phyloP scores from a whole-genome alignment of 30 jellyfish, hydroid and myxozoan species.

The Hydra vulgaris region DNA sequence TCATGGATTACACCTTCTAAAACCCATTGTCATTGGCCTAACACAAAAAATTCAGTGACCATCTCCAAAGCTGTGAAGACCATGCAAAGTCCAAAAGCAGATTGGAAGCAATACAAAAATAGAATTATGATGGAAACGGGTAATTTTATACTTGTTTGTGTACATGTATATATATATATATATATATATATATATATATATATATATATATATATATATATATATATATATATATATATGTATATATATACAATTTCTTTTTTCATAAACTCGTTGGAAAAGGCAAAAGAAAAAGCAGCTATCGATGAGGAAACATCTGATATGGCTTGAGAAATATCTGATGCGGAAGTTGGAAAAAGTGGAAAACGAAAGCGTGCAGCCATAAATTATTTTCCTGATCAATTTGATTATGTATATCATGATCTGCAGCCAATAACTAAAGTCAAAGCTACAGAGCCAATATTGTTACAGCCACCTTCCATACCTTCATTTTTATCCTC shows the following conservation, averaged over 20 bases:
- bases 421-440: not conserved
- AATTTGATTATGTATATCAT: not conserved
- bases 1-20: not conserved
- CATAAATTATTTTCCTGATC: not conserved
- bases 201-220: too few relatives aligned
- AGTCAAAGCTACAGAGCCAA: not conserved
- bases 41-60: not conserved
- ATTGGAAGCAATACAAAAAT: not conserved
- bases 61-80: not conserved
- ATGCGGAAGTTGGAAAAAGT: not conserved
- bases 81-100: not conserved
- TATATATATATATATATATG: too few relatives aligned
- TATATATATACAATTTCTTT: not conserved
- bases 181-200: too few relatives aligned
- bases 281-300: not conserved
- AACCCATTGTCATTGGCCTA: not conserved
- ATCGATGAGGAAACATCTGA: not conserved
- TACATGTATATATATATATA: not conserved
- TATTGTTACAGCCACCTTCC: not conserved
- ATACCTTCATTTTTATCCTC: not conserved
- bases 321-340: not conserved
- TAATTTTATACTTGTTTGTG: not conserved
- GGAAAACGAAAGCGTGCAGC: not conserved
- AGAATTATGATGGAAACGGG: not conserved
- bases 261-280: not conserved